Evolutionary conservation across 2,113 vertebrate genomes (phyloP).

Genomic region (Proterorhinus semilunaris): DNA sequence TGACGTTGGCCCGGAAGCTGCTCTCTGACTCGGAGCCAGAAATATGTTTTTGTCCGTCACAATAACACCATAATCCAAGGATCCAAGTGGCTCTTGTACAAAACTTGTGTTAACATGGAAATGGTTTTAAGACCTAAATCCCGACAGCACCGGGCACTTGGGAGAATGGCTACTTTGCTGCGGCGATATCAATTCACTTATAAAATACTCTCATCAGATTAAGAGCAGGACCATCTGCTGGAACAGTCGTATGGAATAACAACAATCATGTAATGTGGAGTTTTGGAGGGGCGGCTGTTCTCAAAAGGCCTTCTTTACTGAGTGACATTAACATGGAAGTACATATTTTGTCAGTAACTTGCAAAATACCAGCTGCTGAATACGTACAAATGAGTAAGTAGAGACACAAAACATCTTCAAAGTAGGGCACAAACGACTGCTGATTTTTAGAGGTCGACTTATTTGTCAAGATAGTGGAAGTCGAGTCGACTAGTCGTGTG

Average conservation of each 20-base stretch:
- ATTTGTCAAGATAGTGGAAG: no score
- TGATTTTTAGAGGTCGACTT: no score
- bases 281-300: background rate
- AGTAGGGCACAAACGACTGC: no score
- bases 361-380: no score
- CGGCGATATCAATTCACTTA: conserved; percentile 1
- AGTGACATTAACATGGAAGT: no score
- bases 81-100: background rate
- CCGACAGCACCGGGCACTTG: conserved; percentile 16
- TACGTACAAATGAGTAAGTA: no score
- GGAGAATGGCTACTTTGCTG: conserved; percentile 16
- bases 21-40: conserved; percentile 48
- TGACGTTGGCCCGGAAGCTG: conserved; percentile 35
- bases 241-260: background rate
- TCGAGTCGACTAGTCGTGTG: no score
- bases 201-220: conserved; percentile 44
- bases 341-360: no score
- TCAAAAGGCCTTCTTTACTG: background rate
- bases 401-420: no score
- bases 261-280: background rate
- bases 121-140: conserved; percentile 50
- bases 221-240: background rate
- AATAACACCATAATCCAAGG: conserved; percentile 55
- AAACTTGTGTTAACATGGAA: conserved; percentile 54
- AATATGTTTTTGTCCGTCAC: conserved; percentile 67